A percentile compares a stretch with the other conserved stretches of the same genome.
phyloP scores from a whole-genome alignment of 2,113 vertebrate species.

The Phycodurus eques region DNA sequence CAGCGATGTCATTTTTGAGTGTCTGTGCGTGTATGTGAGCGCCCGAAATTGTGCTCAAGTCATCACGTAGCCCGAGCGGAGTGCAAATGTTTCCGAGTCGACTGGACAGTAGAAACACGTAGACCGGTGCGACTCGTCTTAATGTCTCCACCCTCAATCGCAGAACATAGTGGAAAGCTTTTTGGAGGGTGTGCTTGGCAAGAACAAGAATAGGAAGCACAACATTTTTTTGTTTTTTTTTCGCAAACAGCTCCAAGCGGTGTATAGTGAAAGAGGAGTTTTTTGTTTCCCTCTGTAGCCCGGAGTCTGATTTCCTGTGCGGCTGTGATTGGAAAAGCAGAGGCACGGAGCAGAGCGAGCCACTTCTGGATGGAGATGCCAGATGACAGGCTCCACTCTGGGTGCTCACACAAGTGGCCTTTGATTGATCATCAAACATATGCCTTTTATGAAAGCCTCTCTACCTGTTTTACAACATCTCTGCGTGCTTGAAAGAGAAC shows the following conservation, averaged over 20 bases:
- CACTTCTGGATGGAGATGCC: conserved; percentile 65
- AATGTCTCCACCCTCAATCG: conserved; percentile 23
- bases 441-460: conserved; percentile 44
- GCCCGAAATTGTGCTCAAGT: background rate
- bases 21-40: background rate
- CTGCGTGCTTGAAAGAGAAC: conserved; percentile 23
- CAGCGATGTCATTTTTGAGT: background rate
- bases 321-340: conserved; percentile 75
- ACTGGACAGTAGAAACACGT: background rate
- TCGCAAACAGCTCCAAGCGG: conserved; percentile 53
- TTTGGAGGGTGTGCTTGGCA: conserved; percentile 60
- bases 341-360: conserved; percentile 54
- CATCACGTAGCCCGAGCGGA: background rate
- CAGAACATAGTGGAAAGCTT: conserved; percentile 41
- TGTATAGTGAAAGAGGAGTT: conserved; percentile 64
- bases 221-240: conserved; percentile 34
- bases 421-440: conserved; percentile 57
- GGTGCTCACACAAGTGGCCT: conserved; percentile 41
- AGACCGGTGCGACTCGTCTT: conserved; percentile 9
- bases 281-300: conserved; percentile 63
- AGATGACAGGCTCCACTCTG: conserved; percentile 59
- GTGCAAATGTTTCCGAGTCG: background rate
- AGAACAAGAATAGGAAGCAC: conserved; percentile 65
- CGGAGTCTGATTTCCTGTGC: conserved; percentile 72
- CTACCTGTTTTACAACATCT: conserved; percentile 35